Base-by-base conservation (phyloP, 64 coral and sea anemone genomes). In the Stichodactyla mertensii region DNA sequence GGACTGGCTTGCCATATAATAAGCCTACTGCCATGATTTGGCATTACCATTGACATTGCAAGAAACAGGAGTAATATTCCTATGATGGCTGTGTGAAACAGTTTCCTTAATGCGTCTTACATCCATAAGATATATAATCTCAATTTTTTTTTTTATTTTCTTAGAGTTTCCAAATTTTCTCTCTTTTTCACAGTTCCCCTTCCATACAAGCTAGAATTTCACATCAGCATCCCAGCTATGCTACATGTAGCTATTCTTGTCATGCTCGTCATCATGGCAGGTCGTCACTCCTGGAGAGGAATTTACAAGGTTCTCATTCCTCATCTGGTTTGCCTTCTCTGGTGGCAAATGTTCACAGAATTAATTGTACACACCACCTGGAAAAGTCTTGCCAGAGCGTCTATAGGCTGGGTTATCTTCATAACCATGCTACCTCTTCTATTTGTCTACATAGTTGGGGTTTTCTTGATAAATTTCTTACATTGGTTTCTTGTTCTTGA, bases 221-320 rank as follows among this genome's bases (percentile, higher is more conserved):
- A 92, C 60, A 85, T 95, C 71, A 92, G 83, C 16, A 70, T 95
- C 23, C 93, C 93, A 15, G 83, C 86, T 27, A 69, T 95, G 57
- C 89, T 95, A 51, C 93, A 95, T 27, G 26, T 95, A 14, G 83
- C 86, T 8, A 92, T 95, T 57, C 52, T 95, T 51, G 89, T 88
- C 52, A 88, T 95, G 82, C 80, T 95, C 16, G 78, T 95, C 23
- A 77, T 89, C 54, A 95, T 95, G 89, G 93, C 89, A 5, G 83
- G 93, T 14, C 90, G 93, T 54, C 93, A 95, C 71, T 95, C 93
- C 15, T 95, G 93, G 93, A 89, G 79, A 14, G 93, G 93, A 14
- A 54, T 95, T 52, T 95, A 95, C 62, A 95, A 95, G 90, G 86
- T 92, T 88, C 83, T 95, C 14, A 86, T 95, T 12, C 93, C 93